Base-by-base conservation (phyloP, 1,140 invertebrate species). In the Pseudomyrmex sp. region DNA sequence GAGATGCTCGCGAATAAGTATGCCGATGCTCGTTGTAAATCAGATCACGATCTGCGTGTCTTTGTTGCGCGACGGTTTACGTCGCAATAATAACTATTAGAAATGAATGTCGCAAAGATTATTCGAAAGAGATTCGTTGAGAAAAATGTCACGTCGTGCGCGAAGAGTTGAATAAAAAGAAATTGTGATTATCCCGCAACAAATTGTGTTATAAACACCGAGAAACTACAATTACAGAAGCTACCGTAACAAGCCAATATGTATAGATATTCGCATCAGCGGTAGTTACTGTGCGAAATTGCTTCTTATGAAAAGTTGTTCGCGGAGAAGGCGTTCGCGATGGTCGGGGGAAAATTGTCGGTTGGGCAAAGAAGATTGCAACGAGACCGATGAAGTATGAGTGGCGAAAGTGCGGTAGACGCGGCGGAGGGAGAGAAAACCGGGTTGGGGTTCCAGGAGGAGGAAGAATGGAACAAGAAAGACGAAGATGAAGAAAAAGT, bases 241-340 rank as follows among this genome's bases (percentile, higher is more conserved):
- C 69, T 50, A 72, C 75, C 56, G 68, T 76, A 83, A 83, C 84
- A 46, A 83, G 72, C 65, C 82, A 61, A 83, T 83, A 83, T 59
- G 63, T 83, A 35, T 35, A 56, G 26, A 66, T 44, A 66, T 66
- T 74, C 74, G 70, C 85, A 82, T 80, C 46, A 63, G 65, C 69
- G 88, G 82, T 87, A 90, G 89, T 90, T 90, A 88, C 87, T 75
- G 88, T 76, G 58, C 84, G 85, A 92, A 92, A 93, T 93, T 92
- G 88, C 90, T 90, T 93, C 90, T 93, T 93, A 92, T 91, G 91
- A 91, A 92, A 93, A 93, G 88, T 92, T 91, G 76, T 76, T 70
- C 69, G 35, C 35, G 58, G 61, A 58, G 84, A 83, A 88, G 73
- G 62, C 82, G 74, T 59, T 75, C 59, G 15, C 72, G 9, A 56